Base-by-base conservation (phyloP, 1,140 invertebrate genomes). In the Atta colombica region DNA sequence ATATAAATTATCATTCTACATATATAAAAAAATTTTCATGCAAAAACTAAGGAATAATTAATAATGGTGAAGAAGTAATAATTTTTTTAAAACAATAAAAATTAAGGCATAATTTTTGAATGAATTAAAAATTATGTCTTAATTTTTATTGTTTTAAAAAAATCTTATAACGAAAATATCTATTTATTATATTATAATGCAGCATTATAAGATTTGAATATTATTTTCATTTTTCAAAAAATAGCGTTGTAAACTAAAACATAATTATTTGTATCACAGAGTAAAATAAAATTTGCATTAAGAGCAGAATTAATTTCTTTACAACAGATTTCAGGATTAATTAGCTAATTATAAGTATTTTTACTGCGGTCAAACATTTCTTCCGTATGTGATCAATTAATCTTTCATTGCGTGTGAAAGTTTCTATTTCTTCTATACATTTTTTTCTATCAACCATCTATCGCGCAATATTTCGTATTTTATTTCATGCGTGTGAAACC, bases 161-260 rank as follows among this genome's bases (percentile, higher is more conserved):
- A 71, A 71, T 71, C 7, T 51, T 28, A 28, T 10, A 51, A 69
- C 12, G 51, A 51, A 18, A 25, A 51, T 65, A 25, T 55, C 5
- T 35, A 35, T 35, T 35, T 35, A 35, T 35, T 35, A 55, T 12
- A 53, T 72, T 16, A n/a, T 53, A 5, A 72, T 55, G 14, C 8
- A 45, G 8, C 10, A 45, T 35, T 39, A 66, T 66, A 0, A 5
- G 4, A 66, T 21, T 35, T 18, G 28, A 2, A 7, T 31, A n/a
- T 28, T 31, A 72, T 72, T 72, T 53, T 18, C 35, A 7, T n/a
- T 51, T 51, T 51, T 51, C 45, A 28, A 69, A 28, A 69, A 72
- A 72, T 72, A 25, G 14, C 16, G 8, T 58, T 58, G 21, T 14
- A 12, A 60, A 45, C 8, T 45, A 3, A 7, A 12, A 45, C 8